Conservation (phyloP, 2,888 invertebrate species). For the Pristionchus entomophagus region DNA sequence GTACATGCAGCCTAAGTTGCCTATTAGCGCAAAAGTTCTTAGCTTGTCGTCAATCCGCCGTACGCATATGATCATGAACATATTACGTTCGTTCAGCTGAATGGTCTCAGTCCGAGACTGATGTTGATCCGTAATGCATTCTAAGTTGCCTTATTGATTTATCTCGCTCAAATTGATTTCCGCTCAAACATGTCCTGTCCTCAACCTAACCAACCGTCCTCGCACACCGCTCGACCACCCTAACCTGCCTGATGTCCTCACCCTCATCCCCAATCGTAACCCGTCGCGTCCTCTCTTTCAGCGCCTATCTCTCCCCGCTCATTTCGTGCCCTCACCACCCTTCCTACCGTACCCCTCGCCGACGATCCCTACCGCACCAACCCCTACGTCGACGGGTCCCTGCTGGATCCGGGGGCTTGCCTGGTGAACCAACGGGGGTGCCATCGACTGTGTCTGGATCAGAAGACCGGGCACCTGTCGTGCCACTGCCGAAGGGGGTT, state of each 20-base stretch:
- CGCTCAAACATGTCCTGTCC: too few species aligned
- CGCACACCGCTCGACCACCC: neutral
- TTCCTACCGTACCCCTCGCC: neutral
- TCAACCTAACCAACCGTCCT: too few species aligned
- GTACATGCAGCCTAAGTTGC: too few species aligned
- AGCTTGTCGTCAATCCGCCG: too few species aligned
- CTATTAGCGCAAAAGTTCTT: too few species aligned
- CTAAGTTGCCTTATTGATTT: too few species aligned
- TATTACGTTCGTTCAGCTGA: too few species aligned
- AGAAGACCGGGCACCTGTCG: slow-evolving; percentile 57
- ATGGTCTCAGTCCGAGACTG: too few species aligned
- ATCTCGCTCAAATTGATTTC: too few species aligned
- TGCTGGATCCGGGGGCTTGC: slow-evolving; percentile 54
- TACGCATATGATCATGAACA: too few species aligned
- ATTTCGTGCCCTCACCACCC: neutral
- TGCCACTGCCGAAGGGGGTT: slow-evolving; percentile 67
- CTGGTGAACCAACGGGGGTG: slow-evolving; percentile 60
- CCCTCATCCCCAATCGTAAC: neutral
- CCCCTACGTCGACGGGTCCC: slow-evolving; percentile 27
- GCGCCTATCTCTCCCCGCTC: neutral
- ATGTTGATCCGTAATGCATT: too few species aligned
- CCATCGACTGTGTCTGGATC: slow-evolving; percentile 68
- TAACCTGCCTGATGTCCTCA: neutral
- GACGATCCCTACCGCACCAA: slow-evolving; percentile 25
- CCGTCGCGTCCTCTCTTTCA: neutral